Evolutionary conservation across 2,113 vertebrate species (phyloP), one percentile per base, ranked within the genome.

Genomic region (Rutilus rutilus): DNA sequence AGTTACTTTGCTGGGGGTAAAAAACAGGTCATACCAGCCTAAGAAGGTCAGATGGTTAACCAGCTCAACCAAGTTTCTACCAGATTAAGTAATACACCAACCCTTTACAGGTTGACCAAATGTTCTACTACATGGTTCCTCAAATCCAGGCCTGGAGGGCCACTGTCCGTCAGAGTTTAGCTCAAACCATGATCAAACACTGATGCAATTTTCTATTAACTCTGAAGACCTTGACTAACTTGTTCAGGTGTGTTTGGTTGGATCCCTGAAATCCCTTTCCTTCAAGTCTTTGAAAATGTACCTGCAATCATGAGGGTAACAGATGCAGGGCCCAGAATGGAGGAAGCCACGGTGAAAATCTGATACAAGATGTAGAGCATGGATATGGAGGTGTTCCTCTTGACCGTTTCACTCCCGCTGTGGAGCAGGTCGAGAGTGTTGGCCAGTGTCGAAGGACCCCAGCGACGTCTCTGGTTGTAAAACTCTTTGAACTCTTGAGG

Each of bases 401-500:
- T 94, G 88, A 92, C 92, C 0, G 95, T 96, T 79, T 94, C 93
- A 25, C 9, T 1, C 11, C 94, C 94, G 71, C 93, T 95, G 88
- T 95, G 91, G 80, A 96, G 89, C 33, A 96, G 93, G 60, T 96
- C 95, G 67, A 96, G 89, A 1, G 95, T 96, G 78, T 96, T 96
- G 30, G 95, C 95, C 85, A 96, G 88, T 6, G 95, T 96, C 1
- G 95, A 96, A 11, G 95, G 95, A 25, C 94, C 95, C 95, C 95
- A 96, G 85, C 95, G 92, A 67, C 94, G 93, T 64, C 95, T 93
- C 89, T 96, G 95, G 88, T 96, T 96, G 89, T 96, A 96, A 87
- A 96, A 96, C 93, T 96, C 95, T 64, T 95, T 94, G 84, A 96
- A 96, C 89, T 96, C 95, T 77, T 96, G 90, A 5, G 95, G 95